These are phyloP conservation scores for Probosciger aterrimus DNA, from an alignment of 2,113 vertebrate species.

Conservation along the genomic window DNA sequence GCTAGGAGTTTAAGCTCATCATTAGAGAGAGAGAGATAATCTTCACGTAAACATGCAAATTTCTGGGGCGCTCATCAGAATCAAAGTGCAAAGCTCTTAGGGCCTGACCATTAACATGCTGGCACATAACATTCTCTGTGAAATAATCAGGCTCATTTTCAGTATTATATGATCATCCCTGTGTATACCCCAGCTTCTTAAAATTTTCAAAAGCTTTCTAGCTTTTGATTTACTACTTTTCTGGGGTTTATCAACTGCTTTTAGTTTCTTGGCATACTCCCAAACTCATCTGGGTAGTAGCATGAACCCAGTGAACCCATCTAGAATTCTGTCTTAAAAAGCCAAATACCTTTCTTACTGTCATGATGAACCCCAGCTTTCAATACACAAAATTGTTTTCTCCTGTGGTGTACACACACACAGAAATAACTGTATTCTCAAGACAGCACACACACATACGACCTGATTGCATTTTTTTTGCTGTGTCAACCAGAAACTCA, in stretches of 20 bases:
- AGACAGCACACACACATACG: background rate
- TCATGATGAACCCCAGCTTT: slow-evolving; percentile 14
- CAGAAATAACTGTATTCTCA: background rate
- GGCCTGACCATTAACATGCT: background rate
- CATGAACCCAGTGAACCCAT: slow-evolving; percentile 54
- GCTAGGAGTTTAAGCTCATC: background rate
- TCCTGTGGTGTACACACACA: background rate
- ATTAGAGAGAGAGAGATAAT: background rate
- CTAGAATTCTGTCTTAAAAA: slow-evolving; percentile 63
- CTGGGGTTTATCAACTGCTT: slow-evolving; percentile 59
- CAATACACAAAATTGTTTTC: background rate
- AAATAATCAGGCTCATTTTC: background rate
- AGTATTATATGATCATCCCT: background rate
- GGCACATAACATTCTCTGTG: background rate
- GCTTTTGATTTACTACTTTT: slow-evolving; percentile 61
- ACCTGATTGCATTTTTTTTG: background rate
- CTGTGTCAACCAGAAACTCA: background rate
- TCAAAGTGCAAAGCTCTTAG: background rate
- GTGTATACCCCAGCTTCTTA: background rate
- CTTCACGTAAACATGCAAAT: background rate
- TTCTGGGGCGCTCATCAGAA: background rate
- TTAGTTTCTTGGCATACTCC: slow-evolving; percentile 60
- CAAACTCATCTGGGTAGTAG: slow-evolving; percentile 60
- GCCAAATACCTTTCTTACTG: slow-evolving; percentile 51
- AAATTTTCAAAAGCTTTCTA: slow-evolving; percentile 3